Evolutionary conservation across 35 echinoderm and acorn worm genomes (phyloP).

Genomic region (Chiridota heheva): DNA sequence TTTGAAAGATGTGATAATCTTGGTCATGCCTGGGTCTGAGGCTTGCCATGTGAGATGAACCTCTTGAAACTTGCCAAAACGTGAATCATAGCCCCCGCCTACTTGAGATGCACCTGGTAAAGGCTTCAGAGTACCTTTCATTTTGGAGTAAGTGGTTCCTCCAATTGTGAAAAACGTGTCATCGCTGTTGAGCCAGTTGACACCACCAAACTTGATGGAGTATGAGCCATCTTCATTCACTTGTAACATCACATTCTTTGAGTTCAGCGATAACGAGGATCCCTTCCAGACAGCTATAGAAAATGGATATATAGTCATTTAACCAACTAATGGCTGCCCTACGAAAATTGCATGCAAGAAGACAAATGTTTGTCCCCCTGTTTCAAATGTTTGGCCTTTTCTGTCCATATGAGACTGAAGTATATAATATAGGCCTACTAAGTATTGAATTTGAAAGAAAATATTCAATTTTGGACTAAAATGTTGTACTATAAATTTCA

Average conservation of each 20-base stretch:
- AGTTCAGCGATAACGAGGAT: conserved; percentile 1
- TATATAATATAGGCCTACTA: no score
- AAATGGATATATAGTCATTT: no score
- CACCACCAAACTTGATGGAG: conserved; percentile 15
- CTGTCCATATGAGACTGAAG: no score
- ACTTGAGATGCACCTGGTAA: conserved; percentile 4
- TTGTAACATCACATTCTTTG: conserved; percentile 1
- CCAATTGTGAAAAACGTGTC: conserved; percentile 48
- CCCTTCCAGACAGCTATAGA: no score
- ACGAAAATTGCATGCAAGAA: no score
- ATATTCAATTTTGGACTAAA: no score
- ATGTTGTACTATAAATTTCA: no score
- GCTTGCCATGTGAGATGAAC: conserved; percentile 33
- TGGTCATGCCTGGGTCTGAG: conserved; percentile 12
- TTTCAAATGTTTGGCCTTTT: no score
- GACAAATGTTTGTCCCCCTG: no score
- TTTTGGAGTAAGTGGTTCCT: conserved; percentile 21
- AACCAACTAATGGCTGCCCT: no score
- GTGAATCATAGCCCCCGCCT: conserved; percentile 8
- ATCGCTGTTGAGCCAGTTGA: conserved; percentile 37
- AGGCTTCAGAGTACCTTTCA: conserved; percentile 27
- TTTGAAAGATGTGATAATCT: conserved; percentile 37
- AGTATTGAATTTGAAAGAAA: no score
- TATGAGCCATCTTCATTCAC: conserved; percentile 43
- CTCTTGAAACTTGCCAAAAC: conserved; percentile 2